Percentiles rank a stretch among this genome's conserved stretches.
These are phyloP conservation scores for Stratiolaelaps scimitus DNA, from an alignment of 1,140 invertebrate genomes.

Conservation along the genomic window DNA sequence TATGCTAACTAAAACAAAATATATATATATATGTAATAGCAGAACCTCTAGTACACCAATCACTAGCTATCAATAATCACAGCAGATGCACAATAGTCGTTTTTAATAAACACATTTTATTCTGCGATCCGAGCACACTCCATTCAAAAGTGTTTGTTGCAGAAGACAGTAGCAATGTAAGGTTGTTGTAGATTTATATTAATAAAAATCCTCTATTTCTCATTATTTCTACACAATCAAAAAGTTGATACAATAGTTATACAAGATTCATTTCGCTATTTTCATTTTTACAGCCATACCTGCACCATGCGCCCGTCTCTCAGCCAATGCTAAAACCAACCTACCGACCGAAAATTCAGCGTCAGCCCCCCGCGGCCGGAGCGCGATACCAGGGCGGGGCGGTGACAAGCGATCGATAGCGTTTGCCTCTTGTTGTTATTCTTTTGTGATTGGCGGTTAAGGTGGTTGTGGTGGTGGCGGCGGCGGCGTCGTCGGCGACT, in stretches of 20 bases:
- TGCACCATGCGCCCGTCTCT: not conserved
- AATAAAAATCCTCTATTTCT: constrained; percentile 7
- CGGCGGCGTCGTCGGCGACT: too few species aligned
- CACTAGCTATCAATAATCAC: not conserved
- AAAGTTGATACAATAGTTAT: constrained; percentile 29
- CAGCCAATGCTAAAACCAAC: too few species aligned
- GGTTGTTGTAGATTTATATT: constrained; percentile 24
- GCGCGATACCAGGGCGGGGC: too few species aligned
- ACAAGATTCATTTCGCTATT: constrained; percentile 29
- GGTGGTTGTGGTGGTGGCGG: too few species aligned
- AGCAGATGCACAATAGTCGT: not conserved
- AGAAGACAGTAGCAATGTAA: constrained; percentile 26
- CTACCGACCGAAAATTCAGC: too few species aligned
- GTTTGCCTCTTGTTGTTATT: too few species aligned
- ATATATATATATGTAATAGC: too few species aligned
- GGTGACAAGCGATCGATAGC: too few species aligned
- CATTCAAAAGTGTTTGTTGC: constrained; percentile 29
- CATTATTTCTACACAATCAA: constrained; percentile 29
- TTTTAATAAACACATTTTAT: constrained; percentile 29
- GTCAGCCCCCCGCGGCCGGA: too few species aligned
- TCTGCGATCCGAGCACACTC: constrained; percentile 29
- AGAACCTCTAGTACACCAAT: too few species aligned
- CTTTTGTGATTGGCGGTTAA: too few species aligned
- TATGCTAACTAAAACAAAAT: too few species aligned
- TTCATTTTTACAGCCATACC: constrained; percentile 28